phyloP scores from a whole-genome alignment of 2,888 invertebrate species.

The Xestia c-nigrum region DNA sequence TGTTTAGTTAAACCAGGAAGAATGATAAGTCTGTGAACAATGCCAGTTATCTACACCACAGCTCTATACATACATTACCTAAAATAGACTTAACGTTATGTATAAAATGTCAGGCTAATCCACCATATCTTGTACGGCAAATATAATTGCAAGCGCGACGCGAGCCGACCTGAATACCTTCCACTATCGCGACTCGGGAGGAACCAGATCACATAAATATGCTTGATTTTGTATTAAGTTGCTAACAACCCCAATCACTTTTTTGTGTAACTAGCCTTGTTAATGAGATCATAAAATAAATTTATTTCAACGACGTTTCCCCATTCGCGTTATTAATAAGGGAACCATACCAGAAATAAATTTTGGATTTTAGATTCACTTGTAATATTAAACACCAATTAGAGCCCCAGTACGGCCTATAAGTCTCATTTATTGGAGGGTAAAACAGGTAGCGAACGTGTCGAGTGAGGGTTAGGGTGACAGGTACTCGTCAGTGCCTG shows the following conservation, averaged over 20 bases:
- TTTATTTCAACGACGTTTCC: conserved; percentile 17
- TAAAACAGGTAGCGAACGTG: conserved; percentile 70
- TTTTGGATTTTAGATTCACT: conserved; percentile 55
- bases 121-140: conserved; percentile 71
- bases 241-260: conserved; percentile 55
- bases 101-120: conserved; percentile 65
- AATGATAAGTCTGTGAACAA: conserved; percentile 44
- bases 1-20: conserved; percentile 35
- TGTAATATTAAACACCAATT: conserved; percentile 67
- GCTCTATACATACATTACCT: conserved; percentile 43
- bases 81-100: conserved; percentile 51
- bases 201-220: conserved; percentile 46
- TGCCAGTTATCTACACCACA: conserved; percentile 36
- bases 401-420: conserved; percentile 60
- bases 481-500: conserved; percentile 80
- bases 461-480: conserved; percentile 79
- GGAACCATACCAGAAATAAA: conserved; percentile 31
- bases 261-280: conserved; percentile 36
- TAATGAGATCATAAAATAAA: conserved; percentile 52
- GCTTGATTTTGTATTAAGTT: conserved; percentile 59
- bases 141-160: conserved; percentile 76
- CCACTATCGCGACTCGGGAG: conserved; percentile 52
- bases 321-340: conserved; percentile 3
- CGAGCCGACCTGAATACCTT: conserved; percentile 77
- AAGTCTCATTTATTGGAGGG: conserved; percentile 71